Conservation (phyloP, 2,888 invertebrate species). For the Tryphoninae sp. region DNA sequence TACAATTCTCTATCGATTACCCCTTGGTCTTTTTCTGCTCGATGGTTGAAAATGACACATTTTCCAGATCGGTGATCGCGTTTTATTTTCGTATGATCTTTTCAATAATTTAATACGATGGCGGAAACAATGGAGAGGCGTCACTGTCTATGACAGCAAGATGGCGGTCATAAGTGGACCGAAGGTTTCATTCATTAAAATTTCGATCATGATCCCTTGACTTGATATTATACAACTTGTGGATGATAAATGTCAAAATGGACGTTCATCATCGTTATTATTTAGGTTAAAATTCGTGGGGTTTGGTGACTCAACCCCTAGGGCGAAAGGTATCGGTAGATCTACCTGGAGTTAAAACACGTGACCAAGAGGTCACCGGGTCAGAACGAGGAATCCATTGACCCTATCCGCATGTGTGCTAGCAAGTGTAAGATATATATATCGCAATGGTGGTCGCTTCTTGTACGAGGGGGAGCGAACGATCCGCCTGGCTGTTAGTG, state of each 20-base stretch:
- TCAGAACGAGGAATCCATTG: conserved; percentile 60
- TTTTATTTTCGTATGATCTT: conserved; percentile 14
- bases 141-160: background rate
- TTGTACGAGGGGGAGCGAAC: conserved; percentile 45
- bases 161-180: background rate
- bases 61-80: background rate
- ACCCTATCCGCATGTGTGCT: conserved; percentile 53
- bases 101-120: conserved; percentile 2
- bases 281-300: background rate
- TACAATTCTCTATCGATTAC: conserved; percentile 20
- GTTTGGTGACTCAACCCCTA: conserved; percentile 7
- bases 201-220: background rate
- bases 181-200: background rate
- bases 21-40: background rate
- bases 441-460: conserved; percentile 36
- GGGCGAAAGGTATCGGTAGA: conserved; percentile 31
- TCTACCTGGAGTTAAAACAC: conserved; percentile 23
- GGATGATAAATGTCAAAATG: conserved; percentile 6
- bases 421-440: background rate
- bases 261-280: background rate
- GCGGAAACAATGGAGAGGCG: background rate
- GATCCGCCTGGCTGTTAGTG: conserved; percentile 45
- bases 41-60: background rate
- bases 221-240: background rate
- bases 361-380: conserved; percentile 61